Base-by-base conservation (phyloP, 1,140 invertebrate species). In the Heliconius hewitsoni region DNA sequence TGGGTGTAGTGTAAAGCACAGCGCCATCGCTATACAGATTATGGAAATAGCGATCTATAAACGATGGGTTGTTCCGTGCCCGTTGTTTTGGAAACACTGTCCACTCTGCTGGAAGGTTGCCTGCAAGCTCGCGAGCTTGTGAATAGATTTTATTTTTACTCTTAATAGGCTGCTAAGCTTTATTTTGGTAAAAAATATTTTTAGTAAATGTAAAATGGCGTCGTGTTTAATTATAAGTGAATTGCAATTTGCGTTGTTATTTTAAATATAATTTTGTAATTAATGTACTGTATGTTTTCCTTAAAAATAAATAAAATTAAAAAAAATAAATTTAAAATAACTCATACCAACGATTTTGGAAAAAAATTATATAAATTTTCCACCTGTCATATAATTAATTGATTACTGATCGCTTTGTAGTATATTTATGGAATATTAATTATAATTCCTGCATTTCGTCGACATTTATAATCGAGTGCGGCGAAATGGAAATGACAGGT, bases 1-100 rank as follows among this genome's bases (percentile, higher is more conserved):
- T 66, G 11, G 60, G 60, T 46, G 23, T 66, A 66, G 60, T 66
- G 30, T 66, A 66, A 66, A 66, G 60, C n/a, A 16, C 23, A 16
- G 3, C 27, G 8, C 5, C 18, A 30, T 42, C 60, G 34, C 13
- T 23, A 60, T 27, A 73, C 37, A 78, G 11, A 78, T 60, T 73
- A 73, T 78, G 76, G 37, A 78, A 73, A 78, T 78, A 78, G 76
- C 71, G 19, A 78, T 78, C 76, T 73, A 73, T 60, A 78, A 73
- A 71, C 46, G 71, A 78, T 39, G 76, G 71, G 71, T 73, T 78
- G 71, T 78, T 78, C 76, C 76, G 55, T 60, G 76, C 76, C 55
- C 46, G n/a, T 78, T 78, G 76, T 78, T 78, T 78, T 60, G 76
- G 76, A 78, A 78, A 78, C 76, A 70, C 74, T 66, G 71, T 39